These are phyloP conservation scores for Hypolimnas misippus DNA, from an alignment of 2,888 invertebrate genomes.

Conservation along the genomic window DNA sequence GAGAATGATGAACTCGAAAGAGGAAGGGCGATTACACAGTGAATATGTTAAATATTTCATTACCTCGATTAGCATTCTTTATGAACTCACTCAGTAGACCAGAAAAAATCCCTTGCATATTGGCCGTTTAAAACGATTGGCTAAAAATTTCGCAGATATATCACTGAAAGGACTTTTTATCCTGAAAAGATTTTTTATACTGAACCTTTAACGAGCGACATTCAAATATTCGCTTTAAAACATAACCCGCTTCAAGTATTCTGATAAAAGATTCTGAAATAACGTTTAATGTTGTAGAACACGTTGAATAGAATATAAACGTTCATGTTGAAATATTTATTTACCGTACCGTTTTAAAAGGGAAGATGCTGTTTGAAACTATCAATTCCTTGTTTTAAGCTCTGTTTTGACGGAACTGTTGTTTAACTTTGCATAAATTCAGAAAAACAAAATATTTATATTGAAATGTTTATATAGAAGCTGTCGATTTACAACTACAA, in stretches of 20 bases:
- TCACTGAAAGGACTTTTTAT: constrained; percentile 13
- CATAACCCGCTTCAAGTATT: constrained; percentile 21
- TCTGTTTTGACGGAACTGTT: too few relatives aligned
- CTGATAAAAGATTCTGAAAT: constrained; percentile 25
- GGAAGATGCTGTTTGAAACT: too few relatives aligned
- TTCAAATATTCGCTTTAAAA: constrained; percentile 33
- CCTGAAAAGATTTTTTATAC: constrained; percentile 30
- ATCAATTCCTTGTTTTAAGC: too few relatives aligned
- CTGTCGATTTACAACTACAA: too few relatives aligned
- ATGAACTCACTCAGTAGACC: constrained; percentile 38
- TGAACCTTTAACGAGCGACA: constrained; percentile 34
- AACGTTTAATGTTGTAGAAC: constrained; percentile 23
- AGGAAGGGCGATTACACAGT: constrained; percentile 56
- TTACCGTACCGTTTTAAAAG: too few relatives aligned
- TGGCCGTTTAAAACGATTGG: constrained; percentile 28
- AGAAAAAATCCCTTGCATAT: constrained; percentile 35
- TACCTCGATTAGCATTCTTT: constrained; percentile 56
- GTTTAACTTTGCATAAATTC: too few relatives aligned
- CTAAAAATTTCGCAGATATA: constrained; percentile 15
- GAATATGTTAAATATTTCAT: constrained; percentile 61
- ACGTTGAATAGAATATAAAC: constrained; percentile 17
- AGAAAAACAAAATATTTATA: too few relatives aligned
- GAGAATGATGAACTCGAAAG: constrained; percentile 28
- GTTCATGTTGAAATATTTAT: not conserved
- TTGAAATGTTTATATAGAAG: too few relatives aligned